Conservation (phyloP, 2,113 vertebrate species). For the Bolborhynchus lineola region DNA sequence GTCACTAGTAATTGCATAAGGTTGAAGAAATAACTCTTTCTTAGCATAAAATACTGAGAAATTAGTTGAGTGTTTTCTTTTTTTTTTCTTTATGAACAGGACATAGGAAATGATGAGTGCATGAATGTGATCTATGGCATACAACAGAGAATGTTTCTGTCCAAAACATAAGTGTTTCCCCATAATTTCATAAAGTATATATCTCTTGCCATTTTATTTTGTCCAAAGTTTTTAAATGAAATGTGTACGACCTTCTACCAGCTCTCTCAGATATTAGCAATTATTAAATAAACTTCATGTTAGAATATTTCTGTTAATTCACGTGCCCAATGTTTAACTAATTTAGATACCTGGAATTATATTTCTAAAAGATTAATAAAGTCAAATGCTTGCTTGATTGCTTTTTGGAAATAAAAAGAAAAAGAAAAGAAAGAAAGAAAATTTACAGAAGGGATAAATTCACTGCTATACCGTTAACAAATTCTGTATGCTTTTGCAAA, state of each 20-base stretch:
- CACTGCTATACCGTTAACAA: neutral
- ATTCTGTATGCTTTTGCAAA: neutral
- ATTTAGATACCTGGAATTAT: neutral
- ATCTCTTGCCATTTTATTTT: neutral
- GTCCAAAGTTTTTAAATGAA: neutral
- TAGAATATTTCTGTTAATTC: neutral
- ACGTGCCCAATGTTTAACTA: neutral
- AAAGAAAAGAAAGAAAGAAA: neutral
- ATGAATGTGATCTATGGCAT: neutral
- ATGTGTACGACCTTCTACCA: neutral
- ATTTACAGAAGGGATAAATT: neutral
- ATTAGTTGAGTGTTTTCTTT: fast-evolving
- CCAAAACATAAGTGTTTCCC: neutral
- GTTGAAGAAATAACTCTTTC: neutral
- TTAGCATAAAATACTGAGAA: neutral
- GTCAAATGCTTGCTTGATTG: neutral
- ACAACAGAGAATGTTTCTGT: neutral
- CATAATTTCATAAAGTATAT: neutral
- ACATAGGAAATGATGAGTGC: neutral
- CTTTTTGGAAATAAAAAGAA: neutral
- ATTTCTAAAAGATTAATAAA: neutral
- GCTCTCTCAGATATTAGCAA: neutral
- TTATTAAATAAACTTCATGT: neutral
- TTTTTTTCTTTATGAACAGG: neutral
- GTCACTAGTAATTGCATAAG: neutral